Percentiles rank a stretch among this genome's conserved stretches.
Evolutionary conservation across 2,888 invertebrate genomes (phyloP).

Genomic region (Folsomia candida): DNA sequence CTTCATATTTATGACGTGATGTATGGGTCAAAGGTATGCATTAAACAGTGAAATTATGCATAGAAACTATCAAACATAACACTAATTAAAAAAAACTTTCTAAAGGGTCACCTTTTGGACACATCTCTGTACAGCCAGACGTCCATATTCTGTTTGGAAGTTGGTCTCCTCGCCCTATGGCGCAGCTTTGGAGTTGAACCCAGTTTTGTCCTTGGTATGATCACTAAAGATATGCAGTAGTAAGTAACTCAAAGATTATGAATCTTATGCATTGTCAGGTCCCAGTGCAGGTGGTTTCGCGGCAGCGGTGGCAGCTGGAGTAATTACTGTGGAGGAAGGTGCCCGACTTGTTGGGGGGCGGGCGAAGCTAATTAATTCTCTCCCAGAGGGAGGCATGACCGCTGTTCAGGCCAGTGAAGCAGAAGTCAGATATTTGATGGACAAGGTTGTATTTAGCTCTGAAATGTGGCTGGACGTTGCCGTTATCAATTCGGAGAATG

Average conservation of each 20-base stretch:
- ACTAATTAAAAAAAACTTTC: background rate
- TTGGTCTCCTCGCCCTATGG: background rate
- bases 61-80: too few relatives aligned
- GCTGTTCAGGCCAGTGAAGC: background rate
- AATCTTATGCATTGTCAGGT: too few relatives aligned
- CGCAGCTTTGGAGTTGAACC: background rate
- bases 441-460: background rate
- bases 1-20: background rate
- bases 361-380: background rate
- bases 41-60: background rate
- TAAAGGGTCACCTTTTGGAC: background rate
- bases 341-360: background rate
- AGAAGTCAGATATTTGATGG: background rate
- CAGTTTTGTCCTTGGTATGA: too few relatives aligned
- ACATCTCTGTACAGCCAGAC: background rate
- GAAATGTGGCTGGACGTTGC: background rate
- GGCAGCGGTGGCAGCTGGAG: background rate
- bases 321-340: background rate
- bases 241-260: too few relatives aligned
- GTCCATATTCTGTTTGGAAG: background rate
- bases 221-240: too few relatives aligned
- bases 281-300: background rate
- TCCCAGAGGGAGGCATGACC: background rate
- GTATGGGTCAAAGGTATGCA: background rate
- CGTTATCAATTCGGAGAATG: background rate